A percentile compares a stretch with the other conserved stretches of the same genome.
phyloP scores from a whole-genome alignment of 2,113 vertebrate genomes.

The Australoheros scitulus region DNA sequence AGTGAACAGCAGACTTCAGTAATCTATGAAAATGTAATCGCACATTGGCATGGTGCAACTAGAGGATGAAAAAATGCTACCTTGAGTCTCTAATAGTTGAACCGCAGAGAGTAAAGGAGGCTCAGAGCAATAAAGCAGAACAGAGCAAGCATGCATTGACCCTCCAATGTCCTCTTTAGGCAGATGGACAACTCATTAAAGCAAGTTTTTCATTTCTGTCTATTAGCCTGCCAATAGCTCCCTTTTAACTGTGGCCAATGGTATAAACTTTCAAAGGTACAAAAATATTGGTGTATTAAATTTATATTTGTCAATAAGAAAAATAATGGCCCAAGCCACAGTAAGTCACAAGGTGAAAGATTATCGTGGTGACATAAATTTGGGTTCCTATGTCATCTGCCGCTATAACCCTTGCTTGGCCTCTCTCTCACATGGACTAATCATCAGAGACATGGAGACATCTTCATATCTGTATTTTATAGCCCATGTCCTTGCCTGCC shows the following conservation, averaged over 20 bases:
- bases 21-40: neutral
- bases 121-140: slow-evolving; percentile 4
- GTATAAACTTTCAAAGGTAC: slow-evolving; percentile 51
- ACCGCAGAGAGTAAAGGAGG: neutral
- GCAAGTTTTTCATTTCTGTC: slow-evolving; percentile 55
- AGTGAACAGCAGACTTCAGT: neutral
- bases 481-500: slow-evolving; percentile 41
- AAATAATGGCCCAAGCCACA: slow-evolving; percentile 8
- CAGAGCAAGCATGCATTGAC: slow-evolving; percentile 46
- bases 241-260: slow-evolving; percentile 59
- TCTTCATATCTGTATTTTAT: slow-evolving; percentile 70
- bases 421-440: slow-evolving; percentile 32
- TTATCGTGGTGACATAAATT: neutral
- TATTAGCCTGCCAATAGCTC: slow-evolving; percentile 55
- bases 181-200: slow-evolving; percentile 73
- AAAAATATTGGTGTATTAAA: slow-evolving; percentile 27
- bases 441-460: slow-evolving; percentile 57
- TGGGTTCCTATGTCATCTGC: neutral
- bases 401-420: neutral
- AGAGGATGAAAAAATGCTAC: neutral
- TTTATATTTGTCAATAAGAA: slow-evolving; percentile 58
- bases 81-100: neutral
- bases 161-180: slow-evolving; percentile 56
- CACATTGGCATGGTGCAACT: neutral
- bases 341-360: slow-evolving; percentile 26